Conservation (phyloP, 1,140 invertebrate species). For the Aethina tumida region DNA sequence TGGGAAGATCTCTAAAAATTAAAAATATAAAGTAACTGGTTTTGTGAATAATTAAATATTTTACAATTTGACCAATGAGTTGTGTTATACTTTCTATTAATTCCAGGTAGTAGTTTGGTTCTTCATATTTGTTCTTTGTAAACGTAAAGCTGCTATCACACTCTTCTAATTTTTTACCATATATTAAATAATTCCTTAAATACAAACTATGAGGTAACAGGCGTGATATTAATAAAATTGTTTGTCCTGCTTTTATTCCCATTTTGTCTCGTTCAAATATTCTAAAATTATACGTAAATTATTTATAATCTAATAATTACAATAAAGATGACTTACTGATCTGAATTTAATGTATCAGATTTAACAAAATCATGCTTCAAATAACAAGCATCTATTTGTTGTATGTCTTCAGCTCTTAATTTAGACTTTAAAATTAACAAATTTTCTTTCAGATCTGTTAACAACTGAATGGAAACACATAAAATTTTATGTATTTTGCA, state of each 20-base stretch:
- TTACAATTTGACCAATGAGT: constrained; percentile 2
- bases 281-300: neutral
- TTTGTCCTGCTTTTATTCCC: constrained; percentile 11
- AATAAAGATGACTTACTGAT: constrained; percentile 1
- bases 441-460: constrained; percentile 15
- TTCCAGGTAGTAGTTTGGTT: constrained; percentile 9
- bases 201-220: constrained; percentile 14
- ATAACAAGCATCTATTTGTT: constrained; percentile 15
- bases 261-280: constrained; percentile 8
- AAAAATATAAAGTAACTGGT: constrained; percentile 11
- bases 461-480: constrained; percentile 8
- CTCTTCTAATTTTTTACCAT: constrained; percentile 10
- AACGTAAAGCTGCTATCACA: no score
- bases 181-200: constrained; percentile 14
- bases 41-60: constrained; percentile 17
- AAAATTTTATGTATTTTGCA: constrained; percentile 14
- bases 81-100: constrained; percentile 10
- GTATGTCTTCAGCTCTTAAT: constrained; percentile 18
- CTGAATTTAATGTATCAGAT: neutral
- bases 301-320: constrained; percentile 1
- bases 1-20: constrained; percentile 13
- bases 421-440: constrained; percentile 9
- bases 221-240: constrained; percentile 15
- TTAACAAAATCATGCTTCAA: constrained; percentile 4
- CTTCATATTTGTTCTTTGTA: neutral